A percentile compares a stretch with the other conserved stretches of the same genome.
These are phyloP conservation scores for Carettochelys insculpta DNA, from an alignment of 2,113 vertebrate genomes.

Conservation along the genomic window DNA sequence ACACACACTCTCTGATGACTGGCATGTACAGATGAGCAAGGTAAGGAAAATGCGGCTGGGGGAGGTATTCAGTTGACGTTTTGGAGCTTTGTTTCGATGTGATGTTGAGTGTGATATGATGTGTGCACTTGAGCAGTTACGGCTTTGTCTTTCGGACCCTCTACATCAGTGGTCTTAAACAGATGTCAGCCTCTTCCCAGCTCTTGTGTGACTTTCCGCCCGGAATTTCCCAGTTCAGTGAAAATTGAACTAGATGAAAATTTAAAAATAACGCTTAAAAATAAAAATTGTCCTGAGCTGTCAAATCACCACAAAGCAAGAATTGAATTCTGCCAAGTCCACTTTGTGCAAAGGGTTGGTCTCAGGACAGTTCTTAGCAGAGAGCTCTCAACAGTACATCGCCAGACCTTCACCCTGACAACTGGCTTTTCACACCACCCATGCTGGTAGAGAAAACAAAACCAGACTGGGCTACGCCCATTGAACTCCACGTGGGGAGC, in stretches of 20 bases:
- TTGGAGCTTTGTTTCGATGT: too few species aligned
- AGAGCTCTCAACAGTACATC: neutral
- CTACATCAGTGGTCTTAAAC: neutral
- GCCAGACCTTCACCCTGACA: neutral
- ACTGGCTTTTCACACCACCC: neutral
- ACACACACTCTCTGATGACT: neutral
- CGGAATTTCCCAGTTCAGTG: neutral
- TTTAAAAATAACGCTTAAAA: neutral
- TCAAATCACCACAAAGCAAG: neutral
- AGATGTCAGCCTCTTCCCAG: neutral
- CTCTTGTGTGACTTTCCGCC: neutral
- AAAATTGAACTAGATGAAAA: neutral
- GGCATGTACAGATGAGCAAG: neutral
- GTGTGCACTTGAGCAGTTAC: neutral
- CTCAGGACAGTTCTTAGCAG: neutral
- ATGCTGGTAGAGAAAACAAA: neutral
- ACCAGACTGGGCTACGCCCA: rapidly evolving
- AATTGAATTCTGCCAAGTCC: neutral
- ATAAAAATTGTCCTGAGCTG: too few species aligned
- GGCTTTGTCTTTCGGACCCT: neutral
- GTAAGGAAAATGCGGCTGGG: neutral
- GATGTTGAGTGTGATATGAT: too few species aligned
- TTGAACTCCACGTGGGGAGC: neutral
- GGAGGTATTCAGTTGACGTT: neutral
- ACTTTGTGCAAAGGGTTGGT: neutral